phyloP scores from a whole-genome alignment of 2,888 invertebrate genomes.

The Bursaphelenchus okinawaensis region DNA sequence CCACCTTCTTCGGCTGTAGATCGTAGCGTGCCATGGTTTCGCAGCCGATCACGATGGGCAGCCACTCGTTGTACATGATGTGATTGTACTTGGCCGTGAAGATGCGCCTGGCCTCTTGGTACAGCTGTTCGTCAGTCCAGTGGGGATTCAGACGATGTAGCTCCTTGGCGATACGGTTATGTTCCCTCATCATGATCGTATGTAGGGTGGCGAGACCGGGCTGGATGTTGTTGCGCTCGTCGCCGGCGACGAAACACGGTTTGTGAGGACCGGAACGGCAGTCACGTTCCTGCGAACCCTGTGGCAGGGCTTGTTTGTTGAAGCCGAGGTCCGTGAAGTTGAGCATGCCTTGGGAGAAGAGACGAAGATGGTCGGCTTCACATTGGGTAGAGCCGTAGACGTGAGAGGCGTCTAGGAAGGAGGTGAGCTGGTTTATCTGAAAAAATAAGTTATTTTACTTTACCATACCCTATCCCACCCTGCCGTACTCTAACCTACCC shows the following conservation, averaged over 20 bases:
- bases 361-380: slow-evolving; percentile 72
- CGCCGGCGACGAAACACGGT: slow-evolving; percentile 43
- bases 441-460: too few species aligned
- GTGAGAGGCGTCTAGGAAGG: slow-evolving; percentile 72
- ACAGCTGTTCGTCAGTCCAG: slow-evolving; percentile 59
- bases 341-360: slow-evolving; percentile 62
- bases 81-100: slow-evolving; percentile 64
- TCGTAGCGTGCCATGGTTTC: slow-evolving; percentile 82
- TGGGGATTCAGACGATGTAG: slow-evolving; percentile 55
- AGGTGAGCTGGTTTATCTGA: slow-evolving; percentile 88
- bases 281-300: slow-evolving; percentile 55
- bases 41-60: slow-evolving; percentile 83
- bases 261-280: slow-evolving; percentile 40
- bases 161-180: slow-evolving; percentile 52
- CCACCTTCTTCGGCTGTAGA: slow-evolving; percentile 69
- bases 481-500: too few species aligned
- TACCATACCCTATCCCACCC: too few species aligned
- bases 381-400: slow-evolving; percentile 86
- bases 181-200: slow-evolving; percentile 54
- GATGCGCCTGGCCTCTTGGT: slow-evolving; percentile 60
- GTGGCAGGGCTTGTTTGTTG: slow-evolving; percentile 56
- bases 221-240: slow-evolving; percentile 54
- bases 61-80: slow-evolving; percentile 60
- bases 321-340: slow-evolving; percentile 56
- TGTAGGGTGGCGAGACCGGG: slow-evolving; percentile 54